Percentiles rank a stretch among this genome's conserved stretches.
Conservation (phyloP, 1,140 invertebrate species). For the Calliopsis andreniformis region DNA sequence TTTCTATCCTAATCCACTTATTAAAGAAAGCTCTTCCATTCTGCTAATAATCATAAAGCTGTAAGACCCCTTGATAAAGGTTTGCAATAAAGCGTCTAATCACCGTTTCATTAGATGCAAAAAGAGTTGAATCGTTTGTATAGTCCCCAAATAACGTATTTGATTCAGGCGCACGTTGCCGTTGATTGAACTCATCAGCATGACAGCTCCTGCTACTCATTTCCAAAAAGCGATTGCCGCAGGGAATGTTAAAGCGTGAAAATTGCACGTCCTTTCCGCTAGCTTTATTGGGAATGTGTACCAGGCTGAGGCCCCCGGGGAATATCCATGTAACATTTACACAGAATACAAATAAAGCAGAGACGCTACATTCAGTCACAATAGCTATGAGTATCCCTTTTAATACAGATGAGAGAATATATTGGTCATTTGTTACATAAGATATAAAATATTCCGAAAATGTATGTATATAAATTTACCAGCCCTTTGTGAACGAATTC, state of each 20-base stretch:
- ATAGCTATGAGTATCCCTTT: background rate
- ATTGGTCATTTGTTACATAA: too few species aligned
- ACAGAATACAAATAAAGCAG: conserved; percentile 41
- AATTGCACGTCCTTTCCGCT: conserved; percentile 52
- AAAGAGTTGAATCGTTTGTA: background rate
- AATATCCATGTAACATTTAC: conserved; percentile 53
- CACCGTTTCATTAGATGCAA: background rate
- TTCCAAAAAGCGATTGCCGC: conserved; percentile 60
- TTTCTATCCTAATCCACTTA: background rate
- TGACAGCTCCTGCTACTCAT: conserved; percentile 52
- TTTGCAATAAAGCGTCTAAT: conserved; percentile 7
- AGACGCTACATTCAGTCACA: background rate
- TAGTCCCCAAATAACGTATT: conserved; percentile 14
- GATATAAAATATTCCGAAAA: too few species aligned
- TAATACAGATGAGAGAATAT: conserved; percentile 1
- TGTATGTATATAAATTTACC: too few species aligned
- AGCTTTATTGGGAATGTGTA: conserved; percentile 46
- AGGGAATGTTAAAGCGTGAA: conserved; percentile 62
- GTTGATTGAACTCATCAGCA: conserved; percentile 50
- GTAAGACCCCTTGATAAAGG: background rate
- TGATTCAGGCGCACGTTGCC: background rate
- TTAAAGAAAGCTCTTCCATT: too few species aligned
- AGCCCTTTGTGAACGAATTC: too few species aligned
- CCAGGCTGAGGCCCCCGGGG: conserved; percentile 17
- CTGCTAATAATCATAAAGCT: too few species aligned